phyloP scores from a whole-genome alignment of 2,113 vertebrate genomes.

The Catharus minimus region DNA sequence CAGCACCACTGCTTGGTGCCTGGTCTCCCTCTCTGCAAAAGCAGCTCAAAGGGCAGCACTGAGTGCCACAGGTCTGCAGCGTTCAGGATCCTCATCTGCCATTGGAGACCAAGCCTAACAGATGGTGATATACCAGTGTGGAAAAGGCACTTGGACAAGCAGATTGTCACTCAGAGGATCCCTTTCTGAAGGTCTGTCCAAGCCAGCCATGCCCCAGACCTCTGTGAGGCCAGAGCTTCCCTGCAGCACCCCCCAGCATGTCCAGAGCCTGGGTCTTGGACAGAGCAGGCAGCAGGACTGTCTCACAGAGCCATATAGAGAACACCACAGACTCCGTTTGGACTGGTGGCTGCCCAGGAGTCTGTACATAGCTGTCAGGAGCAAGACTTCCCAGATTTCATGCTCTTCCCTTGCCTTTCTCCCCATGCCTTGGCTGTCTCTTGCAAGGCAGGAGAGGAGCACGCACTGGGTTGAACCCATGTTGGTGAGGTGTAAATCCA shows the following conservation, averaged over 20 bases:
- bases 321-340: fast-evolving
- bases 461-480: background rate
- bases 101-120: background rate
- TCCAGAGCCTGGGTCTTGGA: background rate
- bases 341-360: background rate
- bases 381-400: fast-evolving
- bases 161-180: background rate
- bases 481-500: background rate
- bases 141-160: background rate
- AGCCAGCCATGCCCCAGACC: background rate
- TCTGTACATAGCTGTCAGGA: background rate
- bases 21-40: background rate
- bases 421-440: background rate
- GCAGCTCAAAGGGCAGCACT: fast-evolving
- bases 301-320: background rate
- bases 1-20: background rate
- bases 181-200: background rate
- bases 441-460: background rate
- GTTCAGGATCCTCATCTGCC: background rate
- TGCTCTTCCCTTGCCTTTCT: background rate
- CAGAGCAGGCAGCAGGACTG: background rate
- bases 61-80: background rate
- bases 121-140: background rate
- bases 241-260: background rate
- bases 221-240: background rate